phyloP scores from a whole-genome alignment of 1,140 invertebrate species.

The Papilio aristodemus region DNA sequence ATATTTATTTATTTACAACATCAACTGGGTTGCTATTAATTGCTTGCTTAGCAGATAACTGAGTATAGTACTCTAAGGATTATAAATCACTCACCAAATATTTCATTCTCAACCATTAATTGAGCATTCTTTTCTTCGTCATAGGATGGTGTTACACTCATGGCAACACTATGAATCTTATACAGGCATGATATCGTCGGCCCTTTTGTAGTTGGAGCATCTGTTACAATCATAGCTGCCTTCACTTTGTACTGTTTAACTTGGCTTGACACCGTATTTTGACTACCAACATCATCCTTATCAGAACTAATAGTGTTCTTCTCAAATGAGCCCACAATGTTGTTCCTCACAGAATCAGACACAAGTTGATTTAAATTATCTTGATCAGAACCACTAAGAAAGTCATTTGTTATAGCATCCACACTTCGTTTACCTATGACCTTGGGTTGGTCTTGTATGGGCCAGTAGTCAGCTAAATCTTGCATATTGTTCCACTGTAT shows the following conservation, averaged over 20 bases:
- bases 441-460: constrained; percentile 56
- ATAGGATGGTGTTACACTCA: constrained; percentile 66
- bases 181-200: constrained; percentile 64
- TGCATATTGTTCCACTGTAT: constrained; percentile 65
- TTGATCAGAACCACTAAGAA: constrained; percentile 40
- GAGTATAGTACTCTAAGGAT: constrained; percentile 22
- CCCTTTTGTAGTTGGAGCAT: constrained; percentile 44
- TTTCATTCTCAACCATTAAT: constrained; percentile 64
- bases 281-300: constrained; percentile 40
- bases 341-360: constrained; percentile 46
- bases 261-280: constrained; percentile 48
- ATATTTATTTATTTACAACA: no score
- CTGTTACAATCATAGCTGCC: constrained; percentile 44
- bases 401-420: constrained; percentile 50
- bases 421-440: constrained; percentile 58
- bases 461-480: constrained; percentile 57
- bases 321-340: constrained; percentile 45
- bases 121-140: constrained; percentile 63
- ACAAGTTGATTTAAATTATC: constrained; percentile 50
- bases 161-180: constrained; percentile 61
- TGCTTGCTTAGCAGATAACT: background rate
- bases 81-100: constrained; percentile 52
- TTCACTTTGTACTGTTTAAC: constrained; percentile 58
- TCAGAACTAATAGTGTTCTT: constrained; percentile 42
- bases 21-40: no score